Base-by-base conservation (phyloP, 2,888 invertebrate genomes). In the Tetanocera ferruginea region DNA sequence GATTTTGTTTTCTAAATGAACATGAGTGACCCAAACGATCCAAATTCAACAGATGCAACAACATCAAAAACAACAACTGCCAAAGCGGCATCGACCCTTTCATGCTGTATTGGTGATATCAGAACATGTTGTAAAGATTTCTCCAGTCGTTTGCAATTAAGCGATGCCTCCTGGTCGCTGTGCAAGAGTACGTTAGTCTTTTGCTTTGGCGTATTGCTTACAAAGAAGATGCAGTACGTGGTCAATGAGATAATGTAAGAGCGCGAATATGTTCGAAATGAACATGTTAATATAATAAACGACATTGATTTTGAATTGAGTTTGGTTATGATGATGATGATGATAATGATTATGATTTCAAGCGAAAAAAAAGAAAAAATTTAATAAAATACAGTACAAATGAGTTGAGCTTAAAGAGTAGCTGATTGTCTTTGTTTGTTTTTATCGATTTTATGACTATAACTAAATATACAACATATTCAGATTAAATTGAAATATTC, bases 161-260 rank as follows among this genome's bases (percentile, higher is more conserved):
- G 77, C 64, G 79, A 80, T 6, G 76, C 83, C 6, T 78, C 79
- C 0, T 81, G 82, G 82, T 81, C 84, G 0, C 76, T 88, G 4
- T 66, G 84, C 4, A 85, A 83, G 70, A 83, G 85, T 52, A 79
- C 83, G 4, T 37, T 81, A 3, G 78, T 88, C 19, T 88, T 89
- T 74, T 17, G 83, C 19, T 1, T 75, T 6, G 87, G 88, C 1
- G 84, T 88, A 64, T 82, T 79, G 11, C 23, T 88, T 11, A 86
- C 85, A 25, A 82, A 81, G 25, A 80, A 82, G 64, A 81, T 88
- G 83, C 83, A 81, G 8, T 81, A 76, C 62, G 83, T 86, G 70
- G 83, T 88, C 71, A 83, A 34, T 74, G 82, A 84, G 69, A 71
- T 86, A 23, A 82, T 84, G 37, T 86, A 83, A 72, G 31, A 28